Conservation (phyloP, 2,113 vertebrate genomes). For the Nematolebias whitei region DNA sequence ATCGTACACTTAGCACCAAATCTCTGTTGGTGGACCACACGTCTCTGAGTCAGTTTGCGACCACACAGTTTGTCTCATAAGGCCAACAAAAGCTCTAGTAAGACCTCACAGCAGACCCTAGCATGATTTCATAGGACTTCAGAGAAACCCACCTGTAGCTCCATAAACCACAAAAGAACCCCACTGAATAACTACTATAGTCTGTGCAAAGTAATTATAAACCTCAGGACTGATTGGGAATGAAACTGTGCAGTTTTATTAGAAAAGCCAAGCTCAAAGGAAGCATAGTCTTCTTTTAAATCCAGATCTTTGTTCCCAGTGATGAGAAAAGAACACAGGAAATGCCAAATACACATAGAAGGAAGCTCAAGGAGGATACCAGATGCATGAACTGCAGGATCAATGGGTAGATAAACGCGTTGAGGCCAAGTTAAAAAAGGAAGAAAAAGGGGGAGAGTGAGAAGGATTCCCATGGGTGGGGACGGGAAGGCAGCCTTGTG, state of each 20-base stretch:
- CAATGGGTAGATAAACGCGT: slow-evolving; percentile 65
- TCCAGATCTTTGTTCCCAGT: slow-evolving; percentile 36
- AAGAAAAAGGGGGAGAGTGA: slow-evolving; percentile 53
- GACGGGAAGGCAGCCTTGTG: slow-evolving; percentile 64
- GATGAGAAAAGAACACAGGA: slow-evolving; percentile 30
- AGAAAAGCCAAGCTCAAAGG: slow-evolving; percentile 58
- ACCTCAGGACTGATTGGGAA: slow-evolving; percentile 43
- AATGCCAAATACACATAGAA: slow-evolving; percentile 57
- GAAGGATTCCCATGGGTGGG: slow-evolving; percentile 70
- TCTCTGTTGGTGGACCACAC: slow-evolving; percentile 69
- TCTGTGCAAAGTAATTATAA: slow-evolving; percentile 30
- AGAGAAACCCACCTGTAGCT: slow-evolving; percentile 56
- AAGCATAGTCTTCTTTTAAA: slow-evolving; percentile 51
- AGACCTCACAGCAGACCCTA: slow-evolving; percentile 59
- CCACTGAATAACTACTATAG: slow-evolving; percentile 39
- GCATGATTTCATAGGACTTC: slow-evolving; percentile 41
- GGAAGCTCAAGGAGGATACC: slow-evolving; percentile 52
- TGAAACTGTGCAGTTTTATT: slow-evolving; percentile 35
- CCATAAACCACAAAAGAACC: slow-evolving; percentile 47
- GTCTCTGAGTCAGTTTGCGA: slow-evolving; percentile 53
- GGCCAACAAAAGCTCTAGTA: slow-evolving; percentile 67
- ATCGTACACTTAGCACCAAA: slow-evolving; percentile 58
- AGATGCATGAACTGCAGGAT: slow-evolving; percentile 60
- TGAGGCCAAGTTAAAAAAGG: slow-evolving; percentile 38
- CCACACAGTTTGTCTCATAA: slow-evolving; percentile 68